Evolutionary conservation across 2,113 vertebrate species (phyloP).

Genomic region (Bubo bubo): DNA sequence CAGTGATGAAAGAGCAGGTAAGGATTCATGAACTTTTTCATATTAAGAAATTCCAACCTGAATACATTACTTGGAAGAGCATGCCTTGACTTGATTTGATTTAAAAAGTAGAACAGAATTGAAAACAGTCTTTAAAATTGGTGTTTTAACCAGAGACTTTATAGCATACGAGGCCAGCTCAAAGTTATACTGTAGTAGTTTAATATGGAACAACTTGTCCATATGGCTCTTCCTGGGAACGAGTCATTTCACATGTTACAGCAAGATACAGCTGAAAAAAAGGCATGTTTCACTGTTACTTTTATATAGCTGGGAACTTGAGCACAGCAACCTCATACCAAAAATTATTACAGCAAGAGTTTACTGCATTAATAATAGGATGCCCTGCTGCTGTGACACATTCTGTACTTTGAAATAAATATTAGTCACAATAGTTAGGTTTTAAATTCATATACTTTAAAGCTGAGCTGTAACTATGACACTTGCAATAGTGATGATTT

Average conservation of each 20-base stretch:
- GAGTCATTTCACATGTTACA: conserved; percentile 56
- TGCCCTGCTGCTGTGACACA: conserved; percentile 68
- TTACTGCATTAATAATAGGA: conserved; percentile 76
- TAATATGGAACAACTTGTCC: conserved; percentile 53
- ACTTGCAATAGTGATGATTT: conserved; percentile 47
- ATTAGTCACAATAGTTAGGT: conserved; percentile 68
- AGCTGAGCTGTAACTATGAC: conserved; percentile 51
- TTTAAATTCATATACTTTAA: conserved; percentile 70
- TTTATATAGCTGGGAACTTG: conserved; percentile 53
- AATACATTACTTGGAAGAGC: conserved; percentile 20
- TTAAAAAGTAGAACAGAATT: conserved; percentile 37
- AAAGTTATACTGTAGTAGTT: conserved; percentile 37
- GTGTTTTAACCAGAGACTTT: conserved; percentile 6
- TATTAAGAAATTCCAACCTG: not conserved
- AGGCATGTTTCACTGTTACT: conserved; percentile 70
- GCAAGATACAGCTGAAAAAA: conserved; percentile 48
- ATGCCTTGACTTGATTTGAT: conserved; percentile 23
- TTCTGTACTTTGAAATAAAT: conserved; percentile 74
- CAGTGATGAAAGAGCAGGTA: not conserved
- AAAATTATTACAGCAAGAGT: conserved; percentile 65
- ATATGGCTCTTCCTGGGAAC: conserved; percentile 55
- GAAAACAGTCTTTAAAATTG: conserved; percentile 48
- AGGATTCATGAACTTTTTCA: not conserved
- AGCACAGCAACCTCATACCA: conserved; percentile 50
- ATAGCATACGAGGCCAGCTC: not conserved